phyloP scores from a whole-genome alignment of 2,888 invertebrate species.

The Escarpia spicata region DNA sequence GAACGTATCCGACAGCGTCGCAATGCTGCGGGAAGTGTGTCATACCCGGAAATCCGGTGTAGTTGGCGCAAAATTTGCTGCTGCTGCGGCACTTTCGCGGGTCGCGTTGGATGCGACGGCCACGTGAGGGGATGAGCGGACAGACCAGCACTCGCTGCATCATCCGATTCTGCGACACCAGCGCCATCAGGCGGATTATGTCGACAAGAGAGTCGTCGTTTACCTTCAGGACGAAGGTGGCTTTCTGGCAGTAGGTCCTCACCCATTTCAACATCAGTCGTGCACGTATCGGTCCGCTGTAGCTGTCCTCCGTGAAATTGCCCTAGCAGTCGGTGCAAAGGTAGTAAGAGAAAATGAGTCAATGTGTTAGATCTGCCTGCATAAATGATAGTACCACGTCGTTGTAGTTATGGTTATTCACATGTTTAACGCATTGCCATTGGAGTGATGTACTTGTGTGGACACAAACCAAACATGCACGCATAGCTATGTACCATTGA shows the following conservation, averaged over 20 bases:
- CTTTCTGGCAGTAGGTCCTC: neutral
- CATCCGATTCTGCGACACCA: neutral
- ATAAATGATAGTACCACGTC: neutral
- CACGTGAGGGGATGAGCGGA: neutral
- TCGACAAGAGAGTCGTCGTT: neutral
- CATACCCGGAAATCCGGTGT: slow-evolving; percentile 19
- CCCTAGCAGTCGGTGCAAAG: neutral
- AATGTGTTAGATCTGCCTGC: neutral
- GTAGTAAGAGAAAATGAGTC: neutral
- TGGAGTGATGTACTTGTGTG: no score
- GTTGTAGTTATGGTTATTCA: neutral
- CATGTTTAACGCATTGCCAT: no score
- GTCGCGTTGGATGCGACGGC: neutral
- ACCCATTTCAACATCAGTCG: neutral
- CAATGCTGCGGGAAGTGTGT: slow-evolving; percentile 19
- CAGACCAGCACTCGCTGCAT: neutral
- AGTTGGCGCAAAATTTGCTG: slow-evolving; percentile 6
- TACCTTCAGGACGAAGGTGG: neutral
- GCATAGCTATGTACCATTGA: no score
- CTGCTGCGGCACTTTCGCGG: neutral
- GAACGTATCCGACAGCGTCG: neutral
- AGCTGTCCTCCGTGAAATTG: neutral
- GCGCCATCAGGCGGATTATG: neutral
- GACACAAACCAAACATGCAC: no score
- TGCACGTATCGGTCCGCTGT: neutral